Evolutionary conservation across 2,113 vertebrate genomes (phyloP).

Genomic region (Oxyruncus cristatus): DNA sequence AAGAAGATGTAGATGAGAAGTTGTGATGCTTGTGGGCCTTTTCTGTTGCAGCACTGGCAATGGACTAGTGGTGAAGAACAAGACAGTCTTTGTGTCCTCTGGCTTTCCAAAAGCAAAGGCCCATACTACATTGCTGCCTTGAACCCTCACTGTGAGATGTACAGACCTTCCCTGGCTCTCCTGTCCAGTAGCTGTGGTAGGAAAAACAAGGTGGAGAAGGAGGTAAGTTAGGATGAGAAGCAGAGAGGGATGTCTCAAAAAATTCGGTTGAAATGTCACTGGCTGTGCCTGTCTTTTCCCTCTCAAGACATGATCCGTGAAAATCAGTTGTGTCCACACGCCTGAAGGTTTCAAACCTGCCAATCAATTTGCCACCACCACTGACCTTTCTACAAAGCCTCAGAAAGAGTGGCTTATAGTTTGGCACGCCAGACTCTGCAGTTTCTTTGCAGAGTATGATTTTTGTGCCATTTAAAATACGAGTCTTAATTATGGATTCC

Average conservation of each 20-base stretch:
- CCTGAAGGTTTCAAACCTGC: background rate
- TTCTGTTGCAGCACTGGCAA: background rate
- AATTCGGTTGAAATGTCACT: background rate
- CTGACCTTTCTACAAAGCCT: background rate
- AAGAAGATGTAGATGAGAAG: background rate
- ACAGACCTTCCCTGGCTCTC: background rate
- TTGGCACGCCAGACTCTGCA: accelerated
- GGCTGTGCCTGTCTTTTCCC: background rate
- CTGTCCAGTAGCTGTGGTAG: background rate
- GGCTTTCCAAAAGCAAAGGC: background rate
- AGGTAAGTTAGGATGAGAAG: background rate
- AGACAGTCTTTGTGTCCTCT: background rate
- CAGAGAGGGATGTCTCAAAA: background rate
- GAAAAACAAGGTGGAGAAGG: background rate
- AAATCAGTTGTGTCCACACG: background rate
- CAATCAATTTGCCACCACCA: background rate
- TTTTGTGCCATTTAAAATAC: background rate
- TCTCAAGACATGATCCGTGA: background rate
- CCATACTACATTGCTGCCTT: accelerated
- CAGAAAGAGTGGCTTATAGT: background rate
- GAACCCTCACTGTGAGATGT: background rate
- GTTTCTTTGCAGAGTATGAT: background rate
- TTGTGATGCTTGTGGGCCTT: background rate
- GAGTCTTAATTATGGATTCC: background rate
- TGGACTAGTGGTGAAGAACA: background rate